Evolutionary conservation across 2,797 vertebrate genomes (phyloP).

Genomic region (Dromococcyx pavoninus): DNA sequence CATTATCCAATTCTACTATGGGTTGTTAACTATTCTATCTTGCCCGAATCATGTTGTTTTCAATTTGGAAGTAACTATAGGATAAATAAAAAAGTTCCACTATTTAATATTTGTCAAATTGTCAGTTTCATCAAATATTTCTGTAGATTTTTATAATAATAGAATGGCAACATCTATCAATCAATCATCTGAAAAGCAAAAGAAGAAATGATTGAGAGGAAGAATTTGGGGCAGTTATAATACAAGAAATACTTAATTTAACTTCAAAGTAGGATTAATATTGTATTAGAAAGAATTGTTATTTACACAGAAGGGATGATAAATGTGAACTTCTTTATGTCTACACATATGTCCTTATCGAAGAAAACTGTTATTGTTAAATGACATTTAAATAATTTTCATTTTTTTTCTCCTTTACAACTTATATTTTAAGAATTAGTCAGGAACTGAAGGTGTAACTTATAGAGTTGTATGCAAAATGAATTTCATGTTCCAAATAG

Average conservation of each 20-base stretch:
- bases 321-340: background rate
- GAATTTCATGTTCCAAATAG: background rate
- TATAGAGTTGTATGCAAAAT: background rate
- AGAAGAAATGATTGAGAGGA: background rate
- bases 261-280: background rate
- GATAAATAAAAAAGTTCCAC: background rate
- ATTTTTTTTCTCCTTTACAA: background rate
- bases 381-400: background rate
- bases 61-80: background rate
- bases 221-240: background rate
- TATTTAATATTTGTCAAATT: background rate
- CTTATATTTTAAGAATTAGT: background rate
- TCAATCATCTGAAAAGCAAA: background rate
- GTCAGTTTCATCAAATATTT: background rate
- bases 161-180: background rate
- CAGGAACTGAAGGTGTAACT: background rate
- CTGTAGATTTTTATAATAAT: background rate
- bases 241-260: background rate
- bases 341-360: background rate
- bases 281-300: background rate
- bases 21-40: background rate
- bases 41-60: background rate
- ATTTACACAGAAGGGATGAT: too few species aligned
- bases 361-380: background rate
- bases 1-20: background rate